Evolutionary conservation across 1,140 invertebrate genomes (phyloP), one percentile per base, ranked within the genome.

Genomic region (Aphaenogaster floridana): DNA sequence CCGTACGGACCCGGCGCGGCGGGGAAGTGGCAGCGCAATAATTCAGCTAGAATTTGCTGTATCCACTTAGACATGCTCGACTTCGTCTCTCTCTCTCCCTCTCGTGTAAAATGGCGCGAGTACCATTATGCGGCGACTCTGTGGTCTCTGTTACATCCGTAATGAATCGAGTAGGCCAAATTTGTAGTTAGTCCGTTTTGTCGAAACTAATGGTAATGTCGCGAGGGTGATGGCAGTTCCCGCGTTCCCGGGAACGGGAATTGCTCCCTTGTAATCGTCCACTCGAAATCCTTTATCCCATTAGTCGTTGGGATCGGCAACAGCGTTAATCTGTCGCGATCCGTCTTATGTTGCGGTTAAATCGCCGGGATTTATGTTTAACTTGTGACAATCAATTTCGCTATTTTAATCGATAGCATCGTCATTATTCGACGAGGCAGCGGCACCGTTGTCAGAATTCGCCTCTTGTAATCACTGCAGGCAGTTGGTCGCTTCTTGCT

Each of bases 31-130:
- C 68, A 21, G 21, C 28, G 69, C 34, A 76, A 84, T 84, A 84
- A 84, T 74, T 84, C 69, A 84, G 42, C 17, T 48, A 61, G 54
- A 76, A 84, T 64, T 84, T 42, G 54, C 69, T 63, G 42, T 74
- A 84, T 76, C 80, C 54, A 84, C 69, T 84, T 84, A 76, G 69
- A 72, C 54, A 61, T 36, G 80, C 80, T 84, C n/a, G 69, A 74
- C 21, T 74, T 48, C 54, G 13, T 71, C 50, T 54, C 28, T 61
- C 61, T 68, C 76, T 78, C 59, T 17, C 21, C 64, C 77, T 45
- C 54, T 69, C 64, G 2, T 84, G 80, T 84, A 76, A 84, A 84
- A 71, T 84, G 80, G 54, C 54, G 80, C 42, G 80, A 74, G 80
- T 74, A 61, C 80, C 69, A 84, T 84, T 76, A 84, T 76, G 69